Base-by-base conservation (phyloP, 2,888 invertebrate genomes). In the Amblyjoppa fuscipennis region DNA sequence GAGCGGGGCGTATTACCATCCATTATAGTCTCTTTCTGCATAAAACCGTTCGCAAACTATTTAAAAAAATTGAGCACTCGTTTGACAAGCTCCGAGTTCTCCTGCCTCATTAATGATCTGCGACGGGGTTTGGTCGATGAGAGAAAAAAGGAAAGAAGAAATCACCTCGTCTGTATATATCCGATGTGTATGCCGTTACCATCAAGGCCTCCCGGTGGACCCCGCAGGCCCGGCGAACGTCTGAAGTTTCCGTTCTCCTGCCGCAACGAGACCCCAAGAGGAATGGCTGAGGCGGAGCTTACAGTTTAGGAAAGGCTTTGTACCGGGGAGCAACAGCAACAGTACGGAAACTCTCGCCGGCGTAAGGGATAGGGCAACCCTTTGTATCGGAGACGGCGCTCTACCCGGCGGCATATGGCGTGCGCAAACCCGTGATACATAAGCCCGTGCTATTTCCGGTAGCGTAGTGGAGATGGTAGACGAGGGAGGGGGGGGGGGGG, bases 301-400 rank as follows among this genome's bases (percentile, higher is more conserved):
- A 85, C 73, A 85, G 83, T 85, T 83, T 85, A 85, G 83, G 79
- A 61, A 85, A 85, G 80, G 85, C 83, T 85, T 85, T 85, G 85
- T 83, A 77, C 83, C 53, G 75, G 56, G n/a, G 25, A 41, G 73
- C 69, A 78, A 74, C 76, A 66, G 78, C 73, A 83, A 53, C 71
- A 74, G 80, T 51, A 80, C 25, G 74, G 77, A 83, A 85, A 85
- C 80, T 85, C 80, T 69, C 80, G 53, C 34, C 53, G 31, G 71
- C 59, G 59, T 61, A 31, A 70, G 75, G 82, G 38, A 68, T 59
- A 68, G 38, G 38, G 49, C 45, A 64, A 34, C 51, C 73, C 83
- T 76, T 77, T 83, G 83, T 80, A 85, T 83, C 79, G 83, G 56
- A 34, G 69, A 80, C 49, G 69, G 80, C 49, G 71, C 70, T 81